These are phyloP conservation scores for Semnornis frantzii DNA, from an alignment of 2,113 vertebrate genomes.

Conservation along the genomic window DNA sequence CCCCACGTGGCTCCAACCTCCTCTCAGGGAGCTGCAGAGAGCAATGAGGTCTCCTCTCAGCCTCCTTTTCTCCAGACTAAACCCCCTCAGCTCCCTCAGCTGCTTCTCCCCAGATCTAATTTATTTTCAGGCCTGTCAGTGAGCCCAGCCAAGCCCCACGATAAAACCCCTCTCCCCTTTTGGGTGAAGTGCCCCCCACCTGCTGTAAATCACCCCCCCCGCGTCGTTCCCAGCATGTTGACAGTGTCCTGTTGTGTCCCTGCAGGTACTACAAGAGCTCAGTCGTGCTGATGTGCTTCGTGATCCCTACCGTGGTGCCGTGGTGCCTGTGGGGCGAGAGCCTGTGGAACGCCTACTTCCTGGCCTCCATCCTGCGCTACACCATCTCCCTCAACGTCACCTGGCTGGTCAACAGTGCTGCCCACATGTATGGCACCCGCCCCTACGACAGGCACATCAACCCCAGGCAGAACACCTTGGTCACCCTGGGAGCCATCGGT, in stretches of 20 bases:
- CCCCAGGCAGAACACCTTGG: constrained; percentile 79
- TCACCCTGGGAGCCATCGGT: constrained; percentile 81
- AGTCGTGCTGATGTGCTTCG: constrained; percentile 78
- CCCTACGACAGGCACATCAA: constrained; percentile 81
- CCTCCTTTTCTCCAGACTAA: no score
- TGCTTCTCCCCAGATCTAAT: no score
- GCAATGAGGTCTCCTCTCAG: no score
- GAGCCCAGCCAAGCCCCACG: no score
- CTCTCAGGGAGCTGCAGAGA: no score
- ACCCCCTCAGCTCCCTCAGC: not conserved
- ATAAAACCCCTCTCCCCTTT: no score
- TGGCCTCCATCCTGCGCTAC: constrained; percentile 81
- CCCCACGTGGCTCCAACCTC: no score
- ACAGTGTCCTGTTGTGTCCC: not conserved
- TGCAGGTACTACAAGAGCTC: constrained; percentile 73
- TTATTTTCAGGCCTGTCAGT: no score
- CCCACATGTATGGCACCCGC: constrained; percentile 83
- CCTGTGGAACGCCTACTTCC: constrained; percentile 83
- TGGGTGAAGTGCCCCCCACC: no score
- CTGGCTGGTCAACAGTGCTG: constrained; percentile 84
- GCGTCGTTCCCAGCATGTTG: not conserved
- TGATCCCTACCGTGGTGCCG: constrained; percentile 78
- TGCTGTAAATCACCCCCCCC: no score
- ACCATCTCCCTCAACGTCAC: constrained; percentile 78
- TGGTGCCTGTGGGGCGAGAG: constrained; percentile 83